These are phyloP conservation scores for Aleiodes leptofemur DNA, from an alignment of 2,888 invertebrate genomes.

Conservation along the genomic window DNA sequence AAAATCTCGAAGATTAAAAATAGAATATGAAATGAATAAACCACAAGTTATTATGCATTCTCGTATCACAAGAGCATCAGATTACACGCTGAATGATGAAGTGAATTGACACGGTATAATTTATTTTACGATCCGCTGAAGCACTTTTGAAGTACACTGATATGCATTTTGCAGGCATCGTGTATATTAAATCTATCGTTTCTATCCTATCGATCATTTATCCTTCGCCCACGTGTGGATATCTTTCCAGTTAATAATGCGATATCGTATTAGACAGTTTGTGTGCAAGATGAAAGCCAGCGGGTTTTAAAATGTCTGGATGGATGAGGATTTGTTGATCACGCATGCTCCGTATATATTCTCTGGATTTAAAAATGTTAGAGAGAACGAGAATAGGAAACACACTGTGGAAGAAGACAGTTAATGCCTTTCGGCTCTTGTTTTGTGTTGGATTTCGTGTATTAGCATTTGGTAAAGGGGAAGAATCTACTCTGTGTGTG, in stretches of 20 bases:
- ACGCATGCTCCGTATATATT: conserved; percentile 44
- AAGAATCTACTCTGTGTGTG: neutral
- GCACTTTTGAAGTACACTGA: too few relatives aligned
- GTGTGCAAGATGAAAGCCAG: neutral
- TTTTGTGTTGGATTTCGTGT: conserved; percentile 22
- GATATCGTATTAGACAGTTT: neutral
- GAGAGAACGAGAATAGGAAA: conserved; percentile 24
- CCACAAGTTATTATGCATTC: conserved; percentile 7
- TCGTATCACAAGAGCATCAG: conserved; percentile 21
- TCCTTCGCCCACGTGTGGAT: conserved; percentile 18
- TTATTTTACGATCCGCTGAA: neutral
- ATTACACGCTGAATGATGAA: conserved; percentile 24
- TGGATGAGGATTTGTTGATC: conserved; percentile 38
- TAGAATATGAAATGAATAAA: too few relatives aligned
- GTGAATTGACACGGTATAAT: conserved; percentile 22
- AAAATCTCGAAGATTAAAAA: too few relatives aligned
- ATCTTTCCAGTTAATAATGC: conserved; percentile 5
- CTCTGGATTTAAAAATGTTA: conserved; percentile 33
- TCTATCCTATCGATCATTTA: conserved; percentile 20
- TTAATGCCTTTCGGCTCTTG: conserved; percentile 8
- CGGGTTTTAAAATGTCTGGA: conserved; percentile 20
- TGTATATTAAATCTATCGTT: conserved; percentile 11
- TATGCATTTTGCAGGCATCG: neutral
- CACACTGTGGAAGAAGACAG: conserved; percentile 23
- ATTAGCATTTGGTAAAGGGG: neutral